Base-by-base conservation (phyloP, 2,888 invertebrate genomes). In the Caenorhabditis sp. region DNA sequence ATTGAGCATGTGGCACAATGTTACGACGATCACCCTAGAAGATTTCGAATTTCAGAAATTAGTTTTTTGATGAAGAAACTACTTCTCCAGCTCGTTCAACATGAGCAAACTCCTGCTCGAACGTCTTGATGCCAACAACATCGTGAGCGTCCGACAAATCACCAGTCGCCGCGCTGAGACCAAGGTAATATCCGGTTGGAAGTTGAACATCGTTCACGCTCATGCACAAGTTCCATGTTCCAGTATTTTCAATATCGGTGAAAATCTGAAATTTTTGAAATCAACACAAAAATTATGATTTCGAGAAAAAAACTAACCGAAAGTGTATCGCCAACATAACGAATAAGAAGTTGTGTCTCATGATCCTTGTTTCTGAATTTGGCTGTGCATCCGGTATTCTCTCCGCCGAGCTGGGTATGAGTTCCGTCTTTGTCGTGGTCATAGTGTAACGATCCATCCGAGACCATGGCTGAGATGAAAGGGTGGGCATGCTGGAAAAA, bases 351-450 rank as follows among this genome's bases (percentile, higher is more conserved):
- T 62, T 93, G 93, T 0, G 97, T 95, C 86, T 97, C 96, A 84
- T 93, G 92, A 71, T 94, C 93, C 62, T 92, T 88, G 90, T 97
- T 97, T 63, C 99, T 91, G 89, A 99, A 77, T 88, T 95, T 94
- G 10, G 94, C 94, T 89, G 97, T 95, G 89, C 99, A 99, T 27
- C 99, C 77, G 6, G 81, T 82, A 36, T 85, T 73, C 57, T 83
- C 85, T 54, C 87, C 87, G 19, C 95, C 93, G 17, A 99, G 89
- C 89, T 97, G 95, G 0, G 97, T 97, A 88, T 96, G 96, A 0
- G 97, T 97, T 58, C 99, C 99, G 90, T 99, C 99, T 55, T 94
- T 91, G 88, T 99, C 99, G 89, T 99, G 99, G 89, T 99, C 99
- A 89, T 99, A 99, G 88, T 93, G 93, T 73, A 95, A 90, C 1